These are phyloP conservation scores for Chrysina gloriosa DNA, from an alignment of 2,888 invertebrate species.

Conservation along the genomic window DNA sequence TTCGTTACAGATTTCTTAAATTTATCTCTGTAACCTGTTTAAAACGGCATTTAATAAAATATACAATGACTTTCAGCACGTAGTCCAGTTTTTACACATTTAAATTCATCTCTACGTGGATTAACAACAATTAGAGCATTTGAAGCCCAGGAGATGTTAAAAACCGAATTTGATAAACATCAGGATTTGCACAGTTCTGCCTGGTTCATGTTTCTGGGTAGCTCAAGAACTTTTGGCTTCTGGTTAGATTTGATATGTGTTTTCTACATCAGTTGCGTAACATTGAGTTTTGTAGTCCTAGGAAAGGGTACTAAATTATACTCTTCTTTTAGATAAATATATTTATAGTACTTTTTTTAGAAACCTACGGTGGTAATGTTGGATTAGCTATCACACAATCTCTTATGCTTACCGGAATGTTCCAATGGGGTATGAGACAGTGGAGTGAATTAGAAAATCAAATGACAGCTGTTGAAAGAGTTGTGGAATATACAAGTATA, in stretches of 20 bases:
- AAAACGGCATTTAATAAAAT: background rate
- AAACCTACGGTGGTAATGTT: constrained; percentile 58
- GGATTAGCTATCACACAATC: constrained; percentile 61
- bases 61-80: constrained; percentile 62
- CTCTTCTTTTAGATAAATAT: background rate
- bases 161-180: constrained; percentile 72
- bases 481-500: constrained; percentile 61
- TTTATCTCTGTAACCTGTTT: too few species aligned
- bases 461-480: constrained; percentile 91
- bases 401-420: constrained; percentile 66
- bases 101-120: constrained; percentile 81
- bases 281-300: constrained; percentile 38
- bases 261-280: constrained; percentile 68
- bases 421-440: constrained; percentile 84
- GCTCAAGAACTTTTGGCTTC: constrained; percentile 78
- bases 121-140: constrained; percentile 83
- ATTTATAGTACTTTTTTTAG: constrained; percentile 48
- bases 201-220: constrained; percentile 75
- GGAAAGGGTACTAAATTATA: constrained; percentile 31
- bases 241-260: constrained; percentile 77
- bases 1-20: too few species aligned
- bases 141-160: constrained; percentile 74
- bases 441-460: constrained; percentile 70
- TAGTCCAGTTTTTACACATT: constrained; percentile 82
- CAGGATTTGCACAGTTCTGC: constrained; percentile 79